Evolutionary conservation across 2,888 invertebrate species (phyloP), one percentile per base, ranked within the genome.

Genomic region (Agelastica alni): DNA sequence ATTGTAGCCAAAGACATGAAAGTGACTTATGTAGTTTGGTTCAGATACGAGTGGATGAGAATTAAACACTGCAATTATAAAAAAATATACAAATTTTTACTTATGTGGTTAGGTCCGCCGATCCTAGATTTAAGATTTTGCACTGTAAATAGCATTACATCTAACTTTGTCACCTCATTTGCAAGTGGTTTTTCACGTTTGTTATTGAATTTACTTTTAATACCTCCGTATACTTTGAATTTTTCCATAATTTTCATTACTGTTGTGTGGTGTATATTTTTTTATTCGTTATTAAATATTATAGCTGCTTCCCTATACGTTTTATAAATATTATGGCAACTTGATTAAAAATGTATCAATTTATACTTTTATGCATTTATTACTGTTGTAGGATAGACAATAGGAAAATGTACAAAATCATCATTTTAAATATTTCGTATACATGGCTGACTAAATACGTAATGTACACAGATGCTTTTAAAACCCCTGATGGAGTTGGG

Each of bases 41-140:
- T n/a, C n/a, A n/a, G n/a, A n/a, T n/a, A n/a, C n/a, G n/a, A n/a
- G n/a, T n/a, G n/a, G n/a, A n/a, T n/a, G n/a, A n/a, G n/a, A n/a
- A n/a, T n/a, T n/a, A n/a, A n/a, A n/a, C n/a, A n/a, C n/a, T n/a
- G n/a, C n/a, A n/a, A n/a, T n/a, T n/a, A n/a, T n/a, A n/a, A n/a
- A n/a, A n/a, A n/a, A n/a, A n/a, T n/a, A n/a, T n/a, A n/a, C n/a
- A n/a, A n/a, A n/a, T n/a, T n/a, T n/a, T n/a, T n/a, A n/a, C n/a
- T n/a, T n/a, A n/a, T n/a, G n/a, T n/a, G n/a, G n/a, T n/a, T n/a
- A n/a, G n/a, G n/a, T n/a, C n/a, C n/a, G n/a, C n/a, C n/a, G n/a
- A n/a, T n/a, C n/a, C n/a, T n/a, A n/a, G n/a, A 37, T 37, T 37
- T 37, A 37, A 18, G 37, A 37, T 37, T 37, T 37, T 37, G 18